These are phyloP conservation scores for Seira sanloemensis DNA, from an alignment of 2,888 invertebrate genomes.

Conservation along the genomic window DNA sequence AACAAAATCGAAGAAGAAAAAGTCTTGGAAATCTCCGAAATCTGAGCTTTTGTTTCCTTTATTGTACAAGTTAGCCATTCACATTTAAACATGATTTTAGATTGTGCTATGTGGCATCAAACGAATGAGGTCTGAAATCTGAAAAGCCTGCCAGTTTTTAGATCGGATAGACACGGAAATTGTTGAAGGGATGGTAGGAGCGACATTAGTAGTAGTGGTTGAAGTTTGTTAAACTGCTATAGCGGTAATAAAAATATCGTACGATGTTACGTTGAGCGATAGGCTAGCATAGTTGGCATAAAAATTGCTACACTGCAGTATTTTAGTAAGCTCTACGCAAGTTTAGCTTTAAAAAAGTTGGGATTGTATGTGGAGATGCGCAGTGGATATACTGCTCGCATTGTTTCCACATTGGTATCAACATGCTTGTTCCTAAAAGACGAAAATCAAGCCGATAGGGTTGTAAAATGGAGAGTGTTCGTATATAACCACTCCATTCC, in stretches of 20 bases:
- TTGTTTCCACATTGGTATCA: too few relatives aligned
- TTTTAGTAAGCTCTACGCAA: not conserved
- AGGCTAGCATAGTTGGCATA: not conserved
- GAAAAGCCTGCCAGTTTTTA: too few relatives aligned
- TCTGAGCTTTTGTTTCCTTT: conserved; percentile 6
- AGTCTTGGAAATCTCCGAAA: conserved; percentile 39
- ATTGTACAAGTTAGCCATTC: too few relatives aligned
- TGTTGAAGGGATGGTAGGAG: not conserved
- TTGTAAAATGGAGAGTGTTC: conserved; percentile 26
- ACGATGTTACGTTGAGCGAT: conserved; percentile 19
- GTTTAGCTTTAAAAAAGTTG: too few relatives aligned
- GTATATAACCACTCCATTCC: conserved; percentile 48
- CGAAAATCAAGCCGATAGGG: conserved; percentile 34
- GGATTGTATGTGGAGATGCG: too few relatives aligned
- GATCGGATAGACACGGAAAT: conserved; percentile 21
- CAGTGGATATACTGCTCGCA: too few relatives aligned
- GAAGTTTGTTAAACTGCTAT: conserved; percentile 48
- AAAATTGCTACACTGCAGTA: conserved; percentile 37
- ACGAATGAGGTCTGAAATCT: not conserved
- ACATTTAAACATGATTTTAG: too few relatives aligned
- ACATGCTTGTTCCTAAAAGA: conserved; percentile 33
- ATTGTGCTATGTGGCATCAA: conserved; percentile 36
- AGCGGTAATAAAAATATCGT: conserved; percentile 33
- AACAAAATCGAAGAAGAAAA: not conserved
- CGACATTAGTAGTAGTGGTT: not conserved